These are phyloP conservation scores for Nettapus auritus DNA, from an alignment of 2,113 vertebrate species.

Conservation along the genomic window DNA sequence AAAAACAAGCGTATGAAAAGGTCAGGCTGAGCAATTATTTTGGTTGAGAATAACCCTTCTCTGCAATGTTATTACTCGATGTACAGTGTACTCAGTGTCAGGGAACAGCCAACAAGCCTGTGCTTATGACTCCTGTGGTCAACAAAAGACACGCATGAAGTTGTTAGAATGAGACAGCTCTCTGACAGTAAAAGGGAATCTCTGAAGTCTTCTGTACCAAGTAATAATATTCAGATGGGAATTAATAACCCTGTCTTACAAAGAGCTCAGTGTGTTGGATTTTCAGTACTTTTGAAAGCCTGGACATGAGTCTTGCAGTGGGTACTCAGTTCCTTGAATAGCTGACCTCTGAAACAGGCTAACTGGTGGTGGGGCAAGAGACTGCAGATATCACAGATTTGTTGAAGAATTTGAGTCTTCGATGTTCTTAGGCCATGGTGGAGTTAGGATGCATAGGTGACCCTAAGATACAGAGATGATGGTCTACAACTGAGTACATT, in stretches of 20 bases:
- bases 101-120: neutral
- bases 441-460: neutral
- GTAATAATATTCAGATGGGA: neutral
- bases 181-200: neutral
- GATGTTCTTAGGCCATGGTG: neutral
- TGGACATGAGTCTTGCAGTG: rapidly evolving
- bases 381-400: neutral
- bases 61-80: neutral
- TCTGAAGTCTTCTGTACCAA: neutral
- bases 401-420: neutral
- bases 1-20: conserved; percentile 30
- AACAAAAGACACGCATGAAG: neutral
- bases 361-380: neutral
- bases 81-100: neutral
- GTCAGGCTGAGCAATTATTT: conserved; percentile 43
- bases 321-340: neutral
- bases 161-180: neutral
- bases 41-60: conserved; percentile 14
- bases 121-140: neutral
- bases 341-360: neutral
- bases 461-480: neutral
- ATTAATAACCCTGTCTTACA: neutral
- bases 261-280: neutral
- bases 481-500: neutral
- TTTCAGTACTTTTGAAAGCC: neutral